Base-by-base conservation (phyloP, 1,140 invertebrate genomes). In the Hypsibius dujardini region DNA sequence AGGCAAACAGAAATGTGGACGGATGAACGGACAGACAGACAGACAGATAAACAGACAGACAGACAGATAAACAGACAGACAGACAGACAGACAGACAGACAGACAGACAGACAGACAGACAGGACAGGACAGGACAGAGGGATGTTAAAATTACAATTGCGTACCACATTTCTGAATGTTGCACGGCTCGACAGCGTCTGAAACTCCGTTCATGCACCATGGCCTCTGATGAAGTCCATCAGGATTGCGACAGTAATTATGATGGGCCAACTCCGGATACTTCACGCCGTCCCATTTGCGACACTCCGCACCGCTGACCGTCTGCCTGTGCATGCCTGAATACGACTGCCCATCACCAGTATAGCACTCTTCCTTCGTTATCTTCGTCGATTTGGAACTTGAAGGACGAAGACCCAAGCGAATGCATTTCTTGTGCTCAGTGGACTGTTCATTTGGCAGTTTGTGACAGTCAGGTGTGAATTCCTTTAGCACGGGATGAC, bases 221-320 rank as follows among this genome's bases (percentile, higher is more conserved):
- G 95, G 95, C 74, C 88, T 85, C 0, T 79, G 77, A 77, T 90
- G 87, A 0, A 83, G 79, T 47, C 85, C 84, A 56, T 87, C 89
- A 15, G 93, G 93, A 81, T 98, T 98, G 72, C 91, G 84, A 79
- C 94, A 98, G 77, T 88, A 93, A 75, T 89, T 92, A 77, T 95
- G 91, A 45, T 87, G 86, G 28, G 88, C 88, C 45, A 96, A 81
- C 79, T 92, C 90, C 0, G 87, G 87, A 78, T 87, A 86, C 12
- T 67, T 12, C 3, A 67, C 62, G 62, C 62, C 62, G 70, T 90
- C 86, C 93, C 93, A 97, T 62, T 86, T 84, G 67, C 88, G 79
- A 78, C 93, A 97, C 0, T 84, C 81, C 69, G 84, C 82, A 1
- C 89, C 90, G 70, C 85, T 85, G 59, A 81, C 79, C 1, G 89